Percentiles rank a stretch among this genome's conserved stretches.
phyloP scores from a whole-genome alignment of 2,797 vertebrate species.

The Leuciscus waleckii region DNA sequence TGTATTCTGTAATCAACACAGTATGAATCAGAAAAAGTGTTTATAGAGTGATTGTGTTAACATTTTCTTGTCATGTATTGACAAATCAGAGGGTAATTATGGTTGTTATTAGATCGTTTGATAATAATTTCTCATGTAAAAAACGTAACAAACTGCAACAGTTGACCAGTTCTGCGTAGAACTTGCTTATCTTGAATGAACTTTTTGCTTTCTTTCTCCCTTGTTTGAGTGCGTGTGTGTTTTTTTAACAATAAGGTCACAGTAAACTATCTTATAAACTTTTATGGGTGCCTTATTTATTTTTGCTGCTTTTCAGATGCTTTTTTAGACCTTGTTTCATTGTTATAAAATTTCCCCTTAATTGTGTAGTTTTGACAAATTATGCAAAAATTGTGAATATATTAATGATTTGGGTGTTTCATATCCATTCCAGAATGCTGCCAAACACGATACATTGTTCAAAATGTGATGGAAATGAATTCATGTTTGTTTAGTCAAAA shows the following conservation, averaged over 20 bases:
- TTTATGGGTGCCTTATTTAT: neutral
- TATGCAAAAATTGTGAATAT: neutral
- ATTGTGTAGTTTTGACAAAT: neutral
- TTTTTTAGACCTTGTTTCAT: neutral
- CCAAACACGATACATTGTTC: neutral
- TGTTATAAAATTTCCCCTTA: neutral
- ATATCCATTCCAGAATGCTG: neutral
- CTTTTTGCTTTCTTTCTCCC: neutral
- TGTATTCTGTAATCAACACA: neutral
- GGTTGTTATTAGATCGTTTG: conserved; percentile 9
- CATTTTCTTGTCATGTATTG: conserved; percentile 18
- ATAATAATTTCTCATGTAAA: conserved; percentile 8
- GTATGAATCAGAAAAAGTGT: neutral
- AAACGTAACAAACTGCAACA: neutral
- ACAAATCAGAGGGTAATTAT: neutral
- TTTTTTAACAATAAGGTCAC: neutral
- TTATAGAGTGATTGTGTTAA: conserved; percentile 9
- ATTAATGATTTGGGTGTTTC: neutral
- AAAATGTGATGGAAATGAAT: neutral
- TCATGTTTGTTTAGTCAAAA: neutral
- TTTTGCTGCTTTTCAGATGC: neutral
- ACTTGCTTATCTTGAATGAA: neutral
- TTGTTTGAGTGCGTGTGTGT: neutral
- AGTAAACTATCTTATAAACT: neutral
- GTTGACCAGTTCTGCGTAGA: neutral